Percentiles rank a stretch among this genome's conserved stretches.
Conservation (phyloP, 2,797 vertebrate genomes). For the Petrocephalus schoutedeni region DNA sequence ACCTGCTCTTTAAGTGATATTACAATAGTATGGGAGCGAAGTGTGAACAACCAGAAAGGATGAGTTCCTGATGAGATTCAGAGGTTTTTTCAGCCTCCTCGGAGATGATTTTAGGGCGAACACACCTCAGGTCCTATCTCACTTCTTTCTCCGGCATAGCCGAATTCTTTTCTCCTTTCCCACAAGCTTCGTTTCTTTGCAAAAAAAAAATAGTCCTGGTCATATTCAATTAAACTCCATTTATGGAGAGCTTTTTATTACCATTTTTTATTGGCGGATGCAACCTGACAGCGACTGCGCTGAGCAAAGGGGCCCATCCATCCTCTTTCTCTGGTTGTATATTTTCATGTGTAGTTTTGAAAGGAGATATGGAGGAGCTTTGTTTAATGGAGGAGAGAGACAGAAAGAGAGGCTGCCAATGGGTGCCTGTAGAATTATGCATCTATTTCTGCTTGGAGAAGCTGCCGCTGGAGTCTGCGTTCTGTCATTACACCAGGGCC, state of each 20-base stretch:
- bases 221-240: conserved; percentile 64
- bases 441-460: conserved; percentile 23
- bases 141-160: background rate
- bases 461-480: background rate
- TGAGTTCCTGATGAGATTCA: background rate
- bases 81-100: background rate
- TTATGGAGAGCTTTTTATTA: conserved; percentile 51
- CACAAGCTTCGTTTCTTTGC: background rate
- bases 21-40: background rate
- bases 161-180: background rate
- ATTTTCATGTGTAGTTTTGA: conserved; percentile 43
- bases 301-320: conserved; percentile 36
- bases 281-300: conserved; percentile 48
- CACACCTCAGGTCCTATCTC: background rate
- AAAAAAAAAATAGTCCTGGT: conserved; percentile 41
- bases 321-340: conserved; percentile 41
- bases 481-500: conserved; percentile 19
- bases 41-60: background rate
- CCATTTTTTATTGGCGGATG: conserved; percentile 45
- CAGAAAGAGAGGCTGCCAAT: background rate
- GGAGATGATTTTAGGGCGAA: background rate
- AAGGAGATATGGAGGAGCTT: conserved; percentile 39
- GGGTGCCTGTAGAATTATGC: conserved; percentile 16
- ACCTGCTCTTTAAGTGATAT: background rate
- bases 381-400: conserved; percentile 8